Evolutionary conservation across 2,797 vertebrate species (phyloP), one percentile per base, ranked within the genome.

Genomic region (Catharus ustulatus): DNA sequence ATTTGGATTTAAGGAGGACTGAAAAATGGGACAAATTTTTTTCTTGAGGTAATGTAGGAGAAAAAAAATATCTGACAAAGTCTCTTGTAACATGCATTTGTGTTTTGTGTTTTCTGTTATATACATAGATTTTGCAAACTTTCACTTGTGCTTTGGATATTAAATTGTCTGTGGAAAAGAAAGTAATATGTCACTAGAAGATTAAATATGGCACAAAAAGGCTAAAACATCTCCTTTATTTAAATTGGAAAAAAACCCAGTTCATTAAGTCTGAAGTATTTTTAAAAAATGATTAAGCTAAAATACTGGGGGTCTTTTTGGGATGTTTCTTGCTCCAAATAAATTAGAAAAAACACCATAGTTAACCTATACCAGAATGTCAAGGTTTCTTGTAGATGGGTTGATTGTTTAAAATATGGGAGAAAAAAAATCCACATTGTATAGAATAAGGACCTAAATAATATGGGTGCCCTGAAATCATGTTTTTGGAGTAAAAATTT

Each of bases 1-100:
- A 49, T 88, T 94, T 67, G 36, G 52, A 95, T 84, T 93, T 57
- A 83, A 42, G 34, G 73, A 90, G 62, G 45, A 91, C 11, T 49
- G 27, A 94, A 29, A 34, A 84, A 69, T 23, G 46, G 52, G 43
- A 78, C 34, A 74, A 82, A 86, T 46, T 62, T 69, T 64, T 91
- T 84, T 84, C 23, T 79, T 80, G 83, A 82, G 11, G 15, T 20
- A 88, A 80, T n/a, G 32, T 15, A 78, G 21, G 24, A 83, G 58
- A 6, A 87, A 89, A 87, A 61, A 61, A 36, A 26, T n/a, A 5
- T 66, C 36, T 38, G 12, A 79, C 66, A 51, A 82, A 79, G 9
- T 36, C 10, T 80, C 7, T 79, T 66, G 27, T 82, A 77, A 4
- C 6, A 3, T 49, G 7, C 12, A 66, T 88, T 83, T 61, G 2